These are phyloP conservation scores for Chrysogorgia sp. DNA, from an alignment of 92 coral and sea anemone species.

Conservation along the genomic window DNA sequence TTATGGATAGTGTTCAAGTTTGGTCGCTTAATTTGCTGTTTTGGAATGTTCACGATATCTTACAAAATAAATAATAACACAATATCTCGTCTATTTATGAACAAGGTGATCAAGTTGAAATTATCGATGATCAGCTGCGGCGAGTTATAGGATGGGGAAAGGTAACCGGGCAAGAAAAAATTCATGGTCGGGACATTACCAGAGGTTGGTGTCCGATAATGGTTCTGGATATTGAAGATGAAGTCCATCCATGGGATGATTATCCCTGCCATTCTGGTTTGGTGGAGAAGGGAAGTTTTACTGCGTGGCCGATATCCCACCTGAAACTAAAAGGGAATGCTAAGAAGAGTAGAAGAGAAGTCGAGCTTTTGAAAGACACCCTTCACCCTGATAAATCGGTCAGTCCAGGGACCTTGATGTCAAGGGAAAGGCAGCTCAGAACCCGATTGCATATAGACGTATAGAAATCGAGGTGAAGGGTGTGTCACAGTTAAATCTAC, in stretches of 20 bases:
- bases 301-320: constrained; percentile 24
- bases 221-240: constrained; percentile 26
- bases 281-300: constrained; percentile 38
- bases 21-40: too few relatives aligned
- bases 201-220: constrained; percentile 26
- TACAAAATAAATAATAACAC: neutral
- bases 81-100: neutral
- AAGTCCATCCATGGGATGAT: constrained; percentile 44
- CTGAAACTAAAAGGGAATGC: neutral
- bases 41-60: neutral
- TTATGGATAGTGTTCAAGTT: too few relatives aligned
- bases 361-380: too few relatives aligned
- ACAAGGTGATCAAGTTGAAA: constrained; percentile 1
- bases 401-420: too few relatives aligned
- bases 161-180: constrained; percentile 3
- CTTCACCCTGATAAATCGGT: too few relatives aligned
- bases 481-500: too few relatives aligned
- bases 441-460: too few relatives aligned
- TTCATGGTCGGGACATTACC: constrained; percentile 12
- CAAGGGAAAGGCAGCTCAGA: too few relatives aligned
- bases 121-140: constrained; percentile 1
- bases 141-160: neutral
- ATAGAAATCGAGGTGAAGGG: too few relatives aligned
- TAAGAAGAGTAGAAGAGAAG: too few relatives aligned
- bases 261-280: constrained; percentile 35